Evolutionary conservation across 2,113 vertebrate species (phyloP).

Genomic region (Oncorhynchus keta): DNA sequence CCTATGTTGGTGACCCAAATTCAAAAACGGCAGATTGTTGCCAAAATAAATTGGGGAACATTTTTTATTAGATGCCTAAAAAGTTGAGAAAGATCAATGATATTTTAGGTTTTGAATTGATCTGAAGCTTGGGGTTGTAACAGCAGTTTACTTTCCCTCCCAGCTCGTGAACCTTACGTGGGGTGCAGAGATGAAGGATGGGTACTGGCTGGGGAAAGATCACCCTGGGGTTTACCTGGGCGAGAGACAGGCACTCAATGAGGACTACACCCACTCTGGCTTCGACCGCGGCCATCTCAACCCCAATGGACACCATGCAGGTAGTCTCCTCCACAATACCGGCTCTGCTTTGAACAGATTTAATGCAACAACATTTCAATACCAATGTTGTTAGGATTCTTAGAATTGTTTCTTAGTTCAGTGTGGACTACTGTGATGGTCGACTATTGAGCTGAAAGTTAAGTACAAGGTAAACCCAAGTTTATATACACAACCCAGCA

Average conservation of each 20-base stretch:
- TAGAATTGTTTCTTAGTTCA: not conserved
- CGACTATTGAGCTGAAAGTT: not conserved
- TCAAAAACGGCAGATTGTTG: too few species aligned
- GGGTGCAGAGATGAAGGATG: conserved; percentile 69
- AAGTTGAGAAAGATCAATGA: too few species aligned
- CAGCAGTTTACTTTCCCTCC: not conserved
- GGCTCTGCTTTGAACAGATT: not conserved
- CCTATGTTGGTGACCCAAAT: too few species aligned
- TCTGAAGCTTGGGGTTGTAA: not conserved
- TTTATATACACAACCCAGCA: too few species aligned
- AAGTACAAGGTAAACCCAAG: too few species aligned
- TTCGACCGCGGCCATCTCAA: conserved; percentile 76
- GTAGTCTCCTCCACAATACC: conserved; percentile 24
- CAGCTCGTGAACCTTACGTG: conserved; percentile 67
- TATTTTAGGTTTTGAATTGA: not conserved
- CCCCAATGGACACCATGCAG: conserved; percentile 74
- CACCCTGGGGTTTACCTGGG: conserved; percentile 66
- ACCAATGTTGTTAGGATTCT: not conserved
- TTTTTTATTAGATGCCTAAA: too few species aligned
- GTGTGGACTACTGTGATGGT: not conserved
- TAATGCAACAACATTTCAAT: too few species aligned
- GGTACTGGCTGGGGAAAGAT: conserved; percentile 62
- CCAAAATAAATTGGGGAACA: too few species aligned
- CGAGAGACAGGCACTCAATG: conserved; percentile 71
- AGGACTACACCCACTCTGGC: conserved; percentile 70